These are phyloP conservation scores for Brachypalpus laphriformis DNA, from an alignment of 2,888 invertebrate genomes.

Conservation along the genomic window DNA sequence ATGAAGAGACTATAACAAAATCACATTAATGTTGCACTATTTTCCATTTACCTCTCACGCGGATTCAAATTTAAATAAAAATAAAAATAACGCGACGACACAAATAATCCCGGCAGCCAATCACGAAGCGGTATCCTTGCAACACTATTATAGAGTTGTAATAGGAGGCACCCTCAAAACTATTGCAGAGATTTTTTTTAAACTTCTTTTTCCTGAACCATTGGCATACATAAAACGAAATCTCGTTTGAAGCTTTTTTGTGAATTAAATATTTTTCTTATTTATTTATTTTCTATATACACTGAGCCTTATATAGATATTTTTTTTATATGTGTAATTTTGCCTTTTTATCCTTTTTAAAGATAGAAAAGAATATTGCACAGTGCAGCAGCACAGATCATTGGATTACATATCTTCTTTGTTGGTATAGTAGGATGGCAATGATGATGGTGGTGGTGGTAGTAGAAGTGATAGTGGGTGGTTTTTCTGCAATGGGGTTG, in stretches of 20 bases:
- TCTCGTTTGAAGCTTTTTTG: constrained; percentile 54
- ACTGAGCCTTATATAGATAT: constrained; percentile 10
- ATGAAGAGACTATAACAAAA: constrained; percentile 8
- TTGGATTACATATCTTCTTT: constrained; percentile 60
- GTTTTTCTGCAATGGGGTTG: constrained; percentile 41
- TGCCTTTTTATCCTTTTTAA: constrained; percentile 55
- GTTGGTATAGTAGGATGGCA: constrained; percentile 40
- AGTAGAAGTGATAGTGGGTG: constrained; percentile 44
- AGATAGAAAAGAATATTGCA: constrained; percentile 63
- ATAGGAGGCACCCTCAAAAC: constrained; percentile 39
- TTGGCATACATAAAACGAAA: constrained; percentile 3
- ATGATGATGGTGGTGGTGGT: constrained; percentile 26
- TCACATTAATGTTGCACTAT: constrained; percentile 12
- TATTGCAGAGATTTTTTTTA: constrained; percentile 10
- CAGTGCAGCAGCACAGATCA: constrained; percentile 65
- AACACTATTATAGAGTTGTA: neutral
- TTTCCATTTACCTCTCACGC: neutral
- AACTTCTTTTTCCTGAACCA: neutral
- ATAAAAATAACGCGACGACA: neutral
- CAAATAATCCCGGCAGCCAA: constrained; percentile 6
- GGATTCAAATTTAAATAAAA: neutral
- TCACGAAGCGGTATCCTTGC: constrained; percentile 17
- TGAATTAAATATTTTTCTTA: constrained; percentile 32
- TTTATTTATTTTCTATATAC: constrained; percentile 10
- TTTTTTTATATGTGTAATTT: constrained; percentile 7